Base-by-base conservation (phyloP, 2,797 vertebrate genomes). In the Peromyscus eremicus region DNA sequence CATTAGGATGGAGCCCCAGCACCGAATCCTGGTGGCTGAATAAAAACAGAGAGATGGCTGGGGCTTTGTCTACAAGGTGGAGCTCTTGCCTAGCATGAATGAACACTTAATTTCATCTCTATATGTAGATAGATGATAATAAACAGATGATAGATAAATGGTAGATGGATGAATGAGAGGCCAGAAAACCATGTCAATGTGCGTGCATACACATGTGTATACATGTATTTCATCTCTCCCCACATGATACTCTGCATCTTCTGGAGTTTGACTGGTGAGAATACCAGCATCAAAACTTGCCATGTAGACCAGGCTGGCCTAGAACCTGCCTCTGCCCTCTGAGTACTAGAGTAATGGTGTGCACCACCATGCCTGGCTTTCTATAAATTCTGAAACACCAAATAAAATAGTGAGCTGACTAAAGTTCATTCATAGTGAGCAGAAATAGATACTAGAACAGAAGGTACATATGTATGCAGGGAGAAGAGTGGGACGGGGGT, bases 391-490 rank as follows among this genome's bases (percentile, higher is more conserved):
- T 34, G 25, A 57, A 57, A 43, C 43, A 71, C 19, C 46, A 34
- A 76, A 84, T 40, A 43, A 27, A 34, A 85, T n/a, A 34, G 29
- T 19, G 32, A 46, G 34, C 57, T 73, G 81, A 21, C 29, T 71
- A 43, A 73, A 43, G 29, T 55, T 46, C n/a, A 37, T 21, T 75
- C 25, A 19, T 0, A 4, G 19, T 34, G 17, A 13, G 14, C 17
- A 66, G 64, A 37, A 70, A 10, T 6, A 80, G 52, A 40, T 46
- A 16, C 46, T 4, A 19, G 40, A 64, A 43, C 12, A 4, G 37
- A 7, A 11, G 40, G 4, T 23, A 19, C 2, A 37, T 9, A 27
- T 27, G 16, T 0, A 13, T 12, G 49, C 6, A 9, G 60, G n/a
- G 79, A 62, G n/a, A 4, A 13, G 16, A 5, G 16, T 64, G 21